Evolutionary conservation across 2,797 vertebrate genomes (phyloP).

Genomic region (Sebastes trivittatus): DNA sequence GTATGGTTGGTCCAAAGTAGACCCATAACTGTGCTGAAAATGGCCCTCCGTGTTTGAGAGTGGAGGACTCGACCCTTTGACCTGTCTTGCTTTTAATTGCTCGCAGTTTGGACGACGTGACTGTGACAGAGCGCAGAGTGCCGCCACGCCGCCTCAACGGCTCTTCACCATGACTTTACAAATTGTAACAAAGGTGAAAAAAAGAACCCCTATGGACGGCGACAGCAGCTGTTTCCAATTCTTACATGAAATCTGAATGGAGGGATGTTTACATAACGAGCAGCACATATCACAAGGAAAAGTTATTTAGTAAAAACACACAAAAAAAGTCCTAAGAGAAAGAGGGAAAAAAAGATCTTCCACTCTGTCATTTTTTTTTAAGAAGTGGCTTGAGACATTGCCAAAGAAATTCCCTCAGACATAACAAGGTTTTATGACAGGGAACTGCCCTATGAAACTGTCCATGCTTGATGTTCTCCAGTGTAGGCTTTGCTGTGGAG

Average conservation of each 20-base stretch:
- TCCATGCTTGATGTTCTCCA: constrained; percentile 72
- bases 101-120: constrained; percentile 52
- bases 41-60: constrained; percentile 39
- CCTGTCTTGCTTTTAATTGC: constrained; percentile 57
- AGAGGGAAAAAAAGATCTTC: constrained; percentile 42
- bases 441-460: constrained; percentile 70
- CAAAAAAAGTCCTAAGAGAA: constrained; percentile 27
- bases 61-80: constrained; percentile 50
- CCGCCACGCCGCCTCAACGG: constrained; percentile 34
- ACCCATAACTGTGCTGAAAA: constrained; percentile 26
- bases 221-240: constrained; percentile 80
- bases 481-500: constrained; percentile 51
- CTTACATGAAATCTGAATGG: constrained; percentile 58
- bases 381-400: constrained; percentile 72
- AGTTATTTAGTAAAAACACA: constrained; percentile 56
- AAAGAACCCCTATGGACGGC: constrained; percentile 56
- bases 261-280: constrained; percentile 76
- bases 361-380: constrained; percentile 62
- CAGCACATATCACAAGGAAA: constrained; percentile 70
- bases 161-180: constrained; percentile 59
- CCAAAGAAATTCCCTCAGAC: constrained; percentile 77
- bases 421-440: constrained; percentile 80
- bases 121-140: constrained; percentile 64
- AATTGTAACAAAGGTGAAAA: constrained; percentile 66
- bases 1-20: constrained; percentile 8